Conservation (phyloP, 2,888 invertebrate genomes). For the Patella pellucida region DNA sequence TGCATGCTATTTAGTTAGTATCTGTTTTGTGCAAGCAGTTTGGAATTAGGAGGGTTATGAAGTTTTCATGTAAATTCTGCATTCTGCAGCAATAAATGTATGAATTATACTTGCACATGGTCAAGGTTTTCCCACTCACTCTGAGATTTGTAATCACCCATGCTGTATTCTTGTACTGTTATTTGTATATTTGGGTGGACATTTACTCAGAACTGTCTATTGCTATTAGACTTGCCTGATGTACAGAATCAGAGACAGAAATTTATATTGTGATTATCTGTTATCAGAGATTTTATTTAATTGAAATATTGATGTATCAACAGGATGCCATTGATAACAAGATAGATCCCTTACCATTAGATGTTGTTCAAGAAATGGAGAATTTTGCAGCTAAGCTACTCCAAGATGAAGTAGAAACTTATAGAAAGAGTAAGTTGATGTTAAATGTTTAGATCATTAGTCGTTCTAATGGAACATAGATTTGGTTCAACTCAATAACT, state of each 20-base stretch:
- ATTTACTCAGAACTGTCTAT: background rate
- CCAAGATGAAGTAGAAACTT: slow-evolving; percentile 58
- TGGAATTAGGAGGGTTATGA: too few relatives aligned
- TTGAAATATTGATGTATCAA: background rate
- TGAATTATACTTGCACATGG: too few relatives aligned
- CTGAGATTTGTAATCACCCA: too few relatives aligned
- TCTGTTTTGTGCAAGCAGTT: too few relatives aligned
- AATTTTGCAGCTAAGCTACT: slow-evolving; percentile 59
- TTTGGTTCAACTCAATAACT: too few relatives aligned
- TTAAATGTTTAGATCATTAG: background rate
- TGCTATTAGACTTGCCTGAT: background rate
- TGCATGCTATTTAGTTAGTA: too few relatives aligned
- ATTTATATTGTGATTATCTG: background rate
- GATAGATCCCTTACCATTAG: slow-evolving; percentile 21
- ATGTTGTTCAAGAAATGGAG: slow-evolving; percentile 48
- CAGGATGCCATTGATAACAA: background rate
- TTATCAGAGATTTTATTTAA: background rate
- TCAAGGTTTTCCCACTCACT: too few relatives aligned
- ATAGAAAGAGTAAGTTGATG: slow-evolving; percentile 56
- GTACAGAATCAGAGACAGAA: background rate
- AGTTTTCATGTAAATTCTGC: too few relatives aligned
- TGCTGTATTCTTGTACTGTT: too few relatives aligned
- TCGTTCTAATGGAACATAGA: too few relatives aligned
- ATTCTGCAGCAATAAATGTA: too few relatives aligned
- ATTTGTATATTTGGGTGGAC: too few relatives aligned